These are phyloP conservation scores for Patella ulyssiponensis DNA, from an alignment of 2,888 invertebrate species.

Conservation along the genomic window DNA sequence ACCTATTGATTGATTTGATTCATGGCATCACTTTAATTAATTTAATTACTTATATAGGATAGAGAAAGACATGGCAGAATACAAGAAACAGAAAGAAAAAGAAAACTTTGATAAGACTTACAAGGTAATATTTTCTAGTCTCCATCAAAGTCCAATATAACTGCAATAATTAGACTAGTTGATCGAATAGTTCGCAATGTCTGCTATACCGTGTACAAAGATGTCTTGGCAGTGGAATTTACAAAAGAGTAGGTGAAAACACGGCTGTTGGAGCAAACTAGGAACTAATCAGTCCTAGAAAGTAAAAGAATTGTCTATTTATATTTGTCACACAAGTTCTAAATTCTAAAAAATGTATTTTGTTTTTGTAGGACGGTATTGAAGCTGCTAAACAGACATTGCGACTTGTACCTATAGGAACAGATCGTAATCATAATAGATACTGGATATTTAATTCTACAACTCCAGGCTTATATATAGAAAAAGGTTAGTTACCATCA, in stretches of 20 bases:
- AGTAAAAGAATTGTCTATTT: too few species aligned
- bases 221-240: too few species aligned
- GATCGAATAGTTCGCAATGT: too few species aligned
- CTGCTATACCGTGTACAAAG: too few species aligned
- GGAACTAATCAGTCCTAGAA: too few species aligned
- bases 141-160: too few species aligned
- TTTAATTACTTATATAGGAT: constrained; percentile 42
- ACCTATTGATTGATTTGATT: neutral
- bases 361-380: constrained; percentile 57
- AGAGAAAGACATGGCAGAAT: constrained; percentile 57
- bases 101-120: constrained; percentile 64
- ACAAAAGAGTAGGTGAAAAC: too few species aligned
- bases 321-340: too few species aligned
- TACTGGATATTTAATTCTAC: constrained; percentile 72
- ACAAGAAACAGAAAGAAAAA: constrained; percentile 44
- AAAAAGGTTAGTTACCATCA: constrained; percentile 61
- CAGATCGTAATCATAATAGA: constrained; percentile 71
- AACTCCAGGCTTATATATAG: constrained; percentile 70
- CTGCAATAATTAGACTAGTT: too few species aligned
- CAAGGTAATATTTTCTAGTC: constrained; percentile 36
- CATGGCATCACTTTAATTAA: neutral
- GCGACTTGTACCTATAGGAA: constrained; percentile 68
- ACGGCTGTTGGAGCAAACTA: too few species aligned
- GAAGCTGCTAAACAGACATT: constrained; percentile 59
- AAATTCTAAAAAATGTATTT: neutral